phyloP scores from a whole-genome alignment of 2,797 vertebrate genomes.

The Halcyon chelicuti region DNA sequence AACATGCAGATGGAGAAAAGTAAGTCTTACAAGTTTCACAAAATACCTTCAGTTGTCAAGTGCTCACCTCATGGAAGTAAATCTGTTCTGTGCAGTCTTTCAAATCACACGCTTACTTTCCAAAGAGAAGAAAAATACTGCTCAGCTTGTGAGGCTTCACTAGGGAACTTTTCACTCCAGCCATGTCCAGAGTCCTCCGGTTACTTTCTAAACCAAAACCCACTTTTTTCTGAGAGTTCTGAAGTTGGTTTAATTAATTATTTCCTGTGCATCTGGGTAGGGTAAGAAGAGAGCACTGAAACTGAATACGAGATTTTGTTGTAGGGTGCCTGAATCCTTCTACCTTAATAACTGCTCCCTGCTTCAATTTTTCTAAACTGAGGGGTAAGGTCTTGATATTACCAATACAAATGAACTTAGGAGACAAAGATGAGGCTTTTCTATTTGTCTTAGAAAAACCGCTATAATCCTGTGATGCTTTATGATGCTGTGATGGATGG shows the following conservation, averaged over 20 bases:
- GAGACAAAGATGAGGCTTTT: not conserved
- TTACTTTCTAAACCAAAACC: not conserved
- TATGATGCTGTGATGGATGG: not conserved
- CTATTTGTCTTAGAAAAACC: not conserved
- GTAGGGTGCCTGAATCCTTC: not conserved
- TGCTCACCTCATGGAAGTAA: fast-evolving
- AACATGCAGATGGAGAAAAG: not conserved
- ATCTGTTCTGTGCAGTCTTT: fast-evolving
- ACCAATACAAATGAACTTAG: not conserved
- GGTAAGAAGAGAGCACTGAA: not conserved
- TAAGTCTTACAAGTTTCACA: not conserved
- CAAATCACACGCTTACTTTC: not conserved
- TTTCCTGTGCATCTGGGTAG: not conserved
- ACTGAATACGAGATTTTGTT: not conserved
- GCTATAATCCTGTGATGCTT: not conserved
- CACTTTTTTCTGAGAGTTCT: not conserved
- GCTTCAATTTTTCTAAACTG: not conserved
- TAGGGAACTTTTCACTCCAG: not conserved
- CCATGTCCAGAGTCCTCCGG: not conserved
- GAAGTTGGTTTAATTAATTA: not conserved
- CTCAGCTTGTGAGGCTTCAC: not conserved
- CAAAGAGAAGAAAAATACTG: not conserved
- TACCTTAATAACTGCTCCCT: not conserved
- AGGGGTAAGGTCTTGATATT: not conserved
- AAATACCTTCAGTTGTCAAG: not conserved